Evolutionary conservation across 1,140 invertebrate genomes (phyloP).

Genomic region (Diabrotica undecimpunctata): DNA sequence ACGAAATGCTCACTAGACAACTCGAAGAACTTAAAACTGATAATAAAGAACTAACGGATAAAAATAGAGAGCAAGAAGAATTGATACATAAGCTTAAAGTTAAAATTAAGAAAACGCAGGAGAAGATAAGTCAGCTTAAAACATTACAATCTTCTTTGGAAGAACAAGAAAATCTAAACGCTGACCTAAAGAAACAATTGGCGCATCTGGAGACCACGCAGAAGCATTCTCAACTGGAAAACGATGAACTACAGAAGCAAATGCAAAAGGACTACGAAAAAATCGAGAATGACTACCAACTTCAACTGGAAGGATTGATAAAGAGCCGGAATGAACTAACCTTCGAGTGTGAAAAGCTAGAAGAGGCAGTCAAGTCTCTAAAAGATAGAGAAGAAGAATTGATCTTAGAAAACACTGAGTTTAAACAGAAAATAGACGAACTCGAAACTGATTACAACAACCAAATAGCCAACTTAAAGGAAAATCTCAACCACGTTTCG

Average conservation of each 20-base stretch:
- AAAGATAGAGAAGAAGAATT: conserved; percentile 52
- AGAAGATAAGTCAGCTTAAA: conserved; percentile 31
- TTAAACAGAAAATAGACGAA: conserved; percentile 52
- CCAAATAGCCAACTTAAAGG: neutral
- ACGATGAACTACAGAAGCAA: conserved; percentile 51
- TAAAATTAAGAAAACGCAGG: conserved; percentile 52
- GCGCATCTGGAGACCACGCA: conserved; percentile 49
- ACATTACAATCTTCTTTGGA: conserved; percentile 20
- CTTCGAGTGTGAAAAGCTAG: conserved; percentile 50
- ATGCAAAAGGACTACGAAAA: conserved; percentile 57
- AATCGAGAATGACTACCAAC: conserved; percentile 57
- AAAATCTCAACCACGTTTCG: conserved; percentile 15
- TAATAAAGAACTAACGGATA: conserved; percentile 52
- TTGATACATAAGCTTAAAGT: conserved; percentile 49
- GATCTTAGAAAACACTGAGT: conserved; percentile 50
- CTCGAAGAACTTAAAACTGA: conserved; percentile 51
- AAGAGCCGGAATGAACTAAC: conserved; percentile 50
- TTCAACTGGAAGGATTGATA: conserved; percentile 56
- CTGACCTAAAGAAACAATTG: conserved; percentile 45
- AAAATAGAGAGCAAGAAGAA: conserved; percentile 45
- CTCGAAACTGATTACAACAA: conserved; percentile 1
- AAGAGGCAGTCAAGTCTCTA: conserved; percentile 50
- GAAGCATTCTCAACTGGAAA: conserved; percentile 52
- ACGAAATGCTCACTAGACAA: conserved; percentile 56
- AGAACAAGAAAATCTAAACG: conserved; percentile 35